Base-by-base conservation (phyloP, 2,797 vertebrate species). In the Acestrorhynchus altus region DNA sequence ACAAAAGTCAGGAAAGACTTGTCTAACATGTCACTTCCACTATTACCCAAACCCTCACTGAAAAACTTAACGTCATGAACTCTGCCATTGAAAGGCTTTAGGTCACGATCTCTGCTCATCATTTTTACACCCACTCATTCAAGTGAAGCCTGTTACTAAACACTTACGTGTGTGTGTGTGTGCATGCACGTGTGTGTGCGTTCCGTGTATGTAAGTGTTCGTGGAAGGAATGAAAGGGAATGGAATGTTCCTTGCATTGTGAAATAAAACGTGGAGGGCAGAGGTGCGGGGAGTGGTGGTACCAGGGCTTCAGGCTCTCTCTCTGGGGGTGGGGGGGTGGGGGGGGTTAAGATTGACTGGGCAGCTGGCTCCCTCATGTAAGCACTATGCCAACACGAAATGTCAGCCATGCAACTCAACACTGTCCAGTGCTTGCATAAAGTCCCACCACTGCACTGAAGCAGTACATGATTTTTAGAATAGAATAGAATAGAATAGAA, bases 171-270 rank as follows among this genome's bases (percentile, higher is more conserved):
- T 35, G 11, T 8, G 2, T 8, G n/a, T 56, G 31, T 2, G 9
- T 56, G 4, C 1, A 6, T 35, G 31, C 6, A 6, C 6, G 31
- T 13, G 1, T 1, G 12, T 28, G 15, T 26, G n/a, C 20, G 1
- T 42, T 2, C 46, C 54, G 66, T 18, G 9, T 60, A 15, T 67
- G 39, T 31, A 49, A 42, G 1, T 46, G 35, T 60, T 6, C 56
- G 49, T 13, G 31, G 57, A 60, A 63, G 20, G 0, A 63, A 24
- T 56, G n/a, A 24, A n/a, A 9, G 28, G 57, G 78, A 83, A 79
- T 60, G 70, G 73, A 85, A 83, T 83, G 69, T 82, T 51, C 63
- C 35, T 44, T 76, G 20, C 12, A 35, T 51, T 74, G 39, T 70
- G 63, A 61, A 56, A 56, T 26, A 15, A 31, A 66, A 35, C 6